phyloP scores from a whole-genome alignment of 2,113 vertebrate genomes.

The Dromiciops gliroides region DNA sequence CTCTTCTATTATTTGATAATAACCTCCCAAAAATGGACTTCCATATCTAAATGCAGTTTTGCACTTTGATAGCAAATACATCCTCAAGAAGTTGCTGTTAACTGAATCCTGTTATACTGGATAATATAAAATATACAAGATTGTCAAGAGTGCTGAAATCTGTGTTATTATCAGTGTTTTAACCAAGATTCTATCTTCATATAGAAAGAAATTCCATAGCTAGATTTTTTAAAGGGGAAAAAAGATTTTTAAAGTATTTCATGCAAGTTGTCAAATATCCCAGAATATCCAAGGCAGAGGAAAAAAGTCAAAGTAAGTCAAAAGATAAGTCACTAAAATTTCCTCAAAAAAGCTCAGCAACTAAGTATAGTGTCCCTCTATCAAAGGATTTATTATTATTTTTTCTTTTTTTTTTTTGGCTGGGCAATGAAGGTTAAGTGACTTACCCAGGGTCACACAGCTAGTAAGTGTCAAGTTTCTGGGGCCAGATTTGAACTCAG shows the following conservation, averaged over 20 bases:
- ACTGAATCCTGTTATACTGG: constrained; percentile 76
- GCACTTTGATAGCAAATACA: constrained; percentile 82
- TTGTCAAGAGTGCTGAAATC: constrained; percentile 80
- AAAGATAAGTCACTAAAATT: constrained; percentile 38
- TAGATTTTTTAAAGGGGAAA: constrained; percentile 66
- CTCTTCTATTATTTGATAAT: constrained; percentile 74
- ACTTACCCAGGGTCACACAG: no score
- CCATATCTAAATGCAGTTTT: constrained; percentile 81
- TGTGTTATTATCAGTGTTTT: constrained; percentile 75
- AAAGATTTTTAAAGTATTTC: constrained; percentile 56
- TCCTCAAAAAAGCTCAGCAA: neutral
- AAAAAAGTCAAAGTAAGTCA: constrained; percentile 5
- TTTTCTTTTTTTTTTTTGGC: no score
- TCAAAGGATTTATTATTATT: no score
- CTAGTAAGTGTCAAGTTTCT: no score
- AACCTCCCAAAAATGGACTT: constrained; percentile 78
- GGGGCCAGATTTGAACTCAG: no score
- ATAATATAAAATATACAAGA: constrained; percentile 81
- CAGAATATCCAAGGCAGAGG: constrained; percentile 36
- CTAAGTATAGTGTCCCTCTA: neutral
- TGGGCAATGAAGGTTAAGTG: no score
- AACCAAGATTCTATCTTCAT: constrained; percentile 79
- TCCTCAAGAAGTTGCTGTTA: constrained; percentile 77
- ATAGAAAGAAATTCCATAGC: constrained; percentile 64
- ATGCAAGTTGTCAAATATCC: constrained; percentile 52